These are phyloP conservation scores for Burhinus bistriatus DNA, from an alignment of 2,113 vertebrate species.

Conservation along the genomic window DNA sequence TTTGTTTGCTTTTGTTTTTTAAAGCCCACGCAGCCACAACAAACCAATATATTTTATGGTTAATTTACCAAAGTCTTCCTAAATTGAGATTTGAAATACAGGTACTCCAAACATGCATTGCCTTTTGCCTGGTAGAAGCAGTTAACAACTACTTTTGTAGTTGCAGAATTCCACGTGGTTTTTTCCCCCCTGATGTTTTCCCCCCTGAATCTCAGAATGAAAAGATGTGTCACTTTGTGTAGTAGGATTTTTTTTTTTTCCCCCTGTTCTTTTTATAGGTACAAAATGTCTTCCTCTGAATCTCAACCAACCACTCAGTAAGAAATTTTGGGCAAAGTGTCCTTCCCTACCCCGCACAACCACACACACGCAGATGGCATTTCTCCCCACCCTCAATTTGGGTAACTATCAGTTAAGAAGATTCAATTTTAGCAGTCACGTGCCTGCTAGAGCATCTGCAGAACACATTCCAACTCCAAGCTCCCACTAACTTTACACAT, in stretches of 20 bases:
- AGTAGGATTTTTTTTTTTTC: neutral
- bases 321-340: neutral
- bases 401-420: neutral
- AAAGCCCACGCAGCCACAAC: neutral
- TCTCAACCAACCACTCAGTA: neutral
- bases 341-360: neutral
- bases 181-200: neutral
- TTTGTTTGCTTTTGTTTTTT: neutral
- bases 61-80: neutral
- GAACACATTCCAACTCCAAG: neutral
- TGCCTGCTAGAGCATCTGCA: neutral
- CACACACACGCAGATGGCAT: neutral
- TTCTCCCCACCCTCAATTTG: neutral
- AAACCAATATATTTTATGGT: neutral
- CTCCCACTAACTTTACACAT: neutral
- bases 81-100: neutral
- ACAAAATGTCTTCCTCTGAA: neutral
- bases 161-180: fast-evolving
- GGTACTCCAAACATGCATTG: neutral
- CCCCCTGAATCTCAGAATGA: neutral
- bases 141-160: neutral
- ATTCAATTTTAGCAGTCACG: neutral
- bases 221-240: neutral
- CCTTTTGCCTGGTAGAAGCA: neutral
- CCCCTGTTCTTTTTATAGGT: neutral